Percentiles rank a stretch among this genome's conserved stretches.
These are phyloP conservation scores for Ramphastos sulfuratus DNA, from an alignment of 2,113 vertebrate genomes.

Conservation along the genomic window DNA sequence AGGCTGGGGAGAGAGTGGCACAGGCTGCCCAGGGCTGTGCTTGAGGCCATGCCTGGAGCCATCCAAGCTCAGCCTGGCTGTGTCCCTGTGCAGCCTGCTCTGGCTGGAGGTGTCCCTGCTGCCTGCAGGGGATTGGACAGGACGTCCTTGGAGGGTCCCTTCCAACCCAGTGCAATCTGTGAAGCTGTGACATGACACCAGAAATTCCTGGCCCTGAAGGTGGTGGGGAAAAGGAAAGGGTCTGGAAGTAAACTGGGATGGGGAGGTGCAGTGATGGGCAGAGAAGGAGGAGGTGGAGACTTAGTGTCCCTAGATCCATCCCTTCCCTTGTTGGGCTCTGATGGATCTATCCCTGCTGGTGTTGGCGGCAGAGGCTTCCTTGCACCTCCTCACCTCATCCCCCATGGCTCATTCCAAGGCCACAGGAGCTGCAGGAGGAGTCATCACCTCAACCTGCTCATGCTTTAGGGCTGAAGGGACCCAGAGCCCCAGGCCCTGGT, in stretches of 20 bases:
- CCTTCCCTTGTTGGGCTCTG: not conserved
- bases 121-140: too few species aligned
- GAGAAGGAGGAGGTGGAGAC: not conserved
- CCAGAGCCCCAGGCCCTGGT: not conserved
- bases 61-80: too few species aligned
- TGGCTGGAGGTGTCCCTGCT: too few species aligned
- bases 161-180: too few species aligned
- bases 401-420: fast-evolving
- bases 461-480: not conserved
- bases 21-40: too few species aligned
- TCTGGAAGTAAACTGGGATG: not conserved
- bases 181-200: not conserved
- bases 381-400: not conserved
- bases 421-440: not conserved
- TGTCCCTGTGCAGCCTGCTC: too few species aligned
- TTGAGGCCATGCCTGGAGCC: too few species aligned
- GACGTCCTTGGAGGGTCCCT: too few species aligned
- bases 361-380: not conserved
- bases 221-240: not conserved
- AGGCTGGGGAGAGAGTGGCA: too few species aligned
- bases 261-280: not conserved
- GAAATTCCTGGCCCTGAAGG: not conserved
- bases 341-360: not conserved
- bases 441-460: not conserved
- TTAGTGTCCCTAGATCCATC: not conserved